These are phyloP conservation scores for Zeus faber DNA, from an alignment of 2,113 vertebrate species.

Conservation along the genomic window DNA sequence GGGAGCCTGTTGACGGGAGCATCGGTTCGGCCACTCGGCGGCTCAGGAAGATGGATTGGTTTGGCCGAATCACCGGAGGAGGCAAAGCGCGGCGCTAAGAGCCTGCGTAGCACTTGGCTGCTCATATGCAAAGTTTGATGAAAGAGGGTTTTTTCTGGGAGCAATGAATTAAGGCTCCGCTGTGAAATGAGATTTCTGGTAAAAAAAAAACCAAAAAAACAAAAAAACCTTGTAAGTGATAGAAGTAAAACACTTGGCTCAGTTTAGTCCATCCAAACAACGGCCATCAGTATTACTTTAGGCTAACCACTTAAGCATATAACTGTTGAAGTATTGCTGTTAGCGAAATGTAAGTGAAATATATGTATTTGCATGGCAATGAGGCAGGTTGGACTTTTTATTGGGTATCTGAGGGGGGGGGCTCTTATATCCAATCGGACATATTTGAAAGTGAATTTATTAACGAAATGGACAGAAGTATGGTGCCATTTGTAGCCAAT, in stretches of 20 bases:
- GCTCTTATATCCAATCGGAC: neutral
- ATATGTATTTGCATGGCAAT: no score
- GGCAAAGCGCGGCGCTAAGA: slow-evolving; percentile 81
- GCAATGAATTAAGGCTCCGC: slow-evolving; percentile 71
- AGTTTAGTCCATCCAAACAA: slow-evolving; percentile 3
- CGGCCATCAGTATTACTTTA: slow-evolving; percentile 35
- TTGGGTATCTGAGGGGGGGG: no score
- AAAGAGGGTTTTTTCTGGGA: slow-evolving; percentile 81
- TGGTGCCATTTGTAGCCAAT: slow-evolving; percentile 8
- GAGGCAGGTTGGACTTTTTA: no score
- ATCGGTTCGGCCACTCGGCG: slow-evolving; percentile 77
- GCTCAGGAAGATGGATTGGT: slow-evolving; percentile 84
- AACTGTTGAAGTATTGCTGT: no score
- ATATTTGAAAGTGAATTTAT: neutral
- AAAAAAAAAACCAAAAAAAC: slow-evolving; percentile 12
- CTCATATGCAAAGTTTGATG: slow-evolving; percentile 84
- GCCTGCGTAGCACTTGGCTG: slow-evolving; percentile 80
- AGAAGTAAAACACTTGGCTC: slow-evolving; percentile 62
- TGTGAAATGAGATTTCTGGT: slow-evolving; percentile 72
- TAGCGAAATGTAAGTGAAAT: no score
- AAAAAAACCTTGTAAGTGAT: slow-evolving; percentile 50
- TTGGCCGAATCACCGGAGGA: slow-evolving; percentile 81
- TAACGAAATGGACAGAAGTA: neutral
- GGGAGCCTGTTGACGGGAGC: slow-evolving; percentile 83
- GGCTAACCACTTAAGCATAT: no score